These are phyloP conservation scores for Neopipo cinnamomea DNA, from an alignment of 2,113 vertebrate species.

Conservation along the genomic window DNA sequence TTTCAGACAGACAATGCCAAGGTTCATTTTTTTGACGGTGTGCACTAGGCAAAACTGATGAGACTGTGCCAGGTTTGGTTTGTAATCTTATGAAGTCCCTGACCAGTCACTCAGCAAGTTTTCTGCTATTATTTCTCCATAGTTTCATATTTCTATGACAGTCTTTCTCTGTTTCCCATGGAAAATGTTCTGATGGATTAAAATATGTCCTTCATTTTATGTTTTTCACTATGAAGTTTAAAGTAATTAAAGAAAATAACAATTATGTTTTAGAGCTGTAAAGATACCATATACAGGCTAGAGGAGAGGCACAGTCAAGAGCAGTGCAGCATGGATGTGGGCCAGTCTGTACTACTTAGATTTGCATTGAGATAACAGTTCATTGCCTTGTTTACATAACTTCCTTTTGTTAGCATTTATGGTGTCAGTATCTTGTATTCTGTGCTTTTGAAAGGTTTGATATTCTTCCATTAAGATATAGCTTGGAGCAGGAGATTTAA, in stretches of 20 bases:
- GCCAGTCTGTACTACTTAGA: background rate
- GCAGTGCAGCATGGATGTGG: no score
- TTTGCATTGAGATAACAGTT: background rate
- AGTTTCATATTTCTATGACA: fast-evolving
- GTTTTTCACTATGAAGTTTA: background rate
- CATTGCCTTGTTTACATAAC: background rate
- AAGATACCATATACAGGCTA: background rate
- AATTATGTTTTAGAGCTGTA: background rate
- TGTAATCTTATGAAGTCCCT: background rate
- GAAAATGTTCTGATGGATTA: background rate
- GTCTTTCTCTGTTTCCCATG: background rate
- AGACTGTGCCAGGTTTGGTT: background rate
- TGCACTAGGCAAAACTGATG: background rate
- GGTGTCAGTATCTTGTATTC: background rate
- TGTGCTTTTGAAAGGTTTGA: background rate
- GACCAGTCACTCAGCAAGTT: no score
- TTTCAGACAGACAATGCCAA: background rate
- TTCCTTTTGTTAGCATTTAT: background rate
- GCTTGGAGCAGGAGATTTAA: background rate
- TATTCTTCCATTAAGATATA: background rate
- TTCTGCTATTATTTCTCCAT: background rate
- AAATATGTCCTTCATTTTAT: background rate
- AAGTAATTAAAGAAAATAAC: background rate
- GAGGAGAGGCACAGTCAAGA: background rate
- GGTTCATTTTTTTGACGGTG: background rate